Evolutionary conservation across 2,888 invertebrate species (phyloP).

Genomic region (Clanis bilineata): DNA sequence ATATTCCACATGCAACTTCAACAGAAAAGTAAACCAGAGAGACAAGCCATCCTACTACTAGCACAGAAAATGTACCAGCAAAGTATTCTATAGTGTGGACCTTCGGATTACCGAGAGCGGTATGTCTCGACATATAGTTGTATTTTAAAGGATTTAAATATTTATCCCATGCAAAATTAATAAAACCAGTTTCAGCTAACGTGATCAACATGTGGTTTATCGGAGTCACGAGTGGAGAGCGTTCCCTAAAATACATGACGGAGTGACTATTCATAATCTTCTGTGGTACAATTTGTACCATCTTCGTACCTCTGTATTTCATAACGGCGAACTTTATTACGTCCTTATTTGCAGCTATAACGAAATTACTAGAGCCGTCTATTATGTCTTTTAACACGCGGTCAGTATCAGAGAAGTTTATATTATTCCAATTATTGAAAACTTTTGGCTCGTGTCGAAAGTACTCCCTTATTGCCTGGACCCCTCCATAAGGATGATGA

Average conservation of each 20-base stretch:
- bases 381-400: conserved; percentile 42
- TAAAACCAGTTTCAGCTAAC: conserved; percentile 50
- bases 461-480: conserved; percentile 43
- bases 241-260: conserved; percentile 53
- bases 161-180: conserved; percentile 35
- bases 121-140: conserved; percentile 28
- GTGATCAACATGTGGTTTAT: conserved; percentile 40
- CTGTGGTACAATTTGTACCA: conserved; percentile 51
- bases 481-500: conserved; percentile 47
- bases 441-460: conserved; percentile 45
- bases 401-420: conserved; percentile 31
- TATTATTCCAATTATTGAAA: conserved; percentile 45
- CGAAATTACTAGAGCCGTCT: conserved; percentile 45
- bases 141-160: conserved; percentile 31
- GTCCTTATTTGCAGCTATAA: conserved; percentile 51
- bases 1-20: conserved; percentile 38
- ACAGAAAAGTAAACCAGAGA: conserved; percentile 46
- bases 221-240: conserved; percentile 42
- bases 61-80: conserved; percentile 39
- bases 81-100: conserved; percentile 43
- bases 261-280: conserved; percentile 58
- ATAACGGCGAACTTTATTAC: conserved; percentile 41
- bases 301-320: conserved; percentile 39
- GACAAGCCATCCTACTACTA: conserved; percentile 45
- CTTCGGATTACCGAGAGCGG: conserved; percentile 17